A percentile compares a stretch with the other conserved stretches of the same genome.
Conservation (phyloP, 2,888 invertebrate genomes). For the Melieria crassipennis region DNA sequence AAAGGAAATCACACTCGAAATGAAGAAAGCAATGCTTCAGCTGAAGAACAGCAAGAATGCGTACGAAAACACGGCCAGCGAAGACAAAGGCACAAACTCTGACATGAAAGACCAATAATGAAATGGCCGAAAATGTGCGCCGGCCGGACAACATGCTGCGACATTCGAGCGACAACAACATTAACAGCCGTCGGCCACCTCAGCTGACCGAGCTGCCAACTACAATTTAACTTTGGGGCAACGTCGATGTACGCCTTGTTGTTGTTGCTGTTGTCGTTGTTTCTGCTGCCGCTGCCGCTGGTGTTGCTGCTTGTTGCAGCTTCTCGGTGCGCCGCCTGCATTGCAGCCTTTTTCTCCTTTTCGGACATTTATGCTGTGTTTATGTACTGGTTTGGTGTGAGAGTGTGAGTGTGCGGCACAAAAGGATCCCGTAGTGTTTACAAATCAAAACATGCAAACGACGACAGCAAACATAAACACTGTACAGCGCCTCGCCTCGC, state of each 20-base stretch:
- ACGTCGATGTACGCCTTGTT: conserved; percentile 6
- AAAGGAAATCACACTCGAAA: conserved; percentile 3
- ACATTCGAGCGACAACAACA: conserved; percentile 19
- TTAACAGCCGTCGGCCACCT: not conserved
- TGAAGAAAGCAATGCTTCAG: conserved; percentile 17
- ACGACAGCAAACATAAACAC: conserved; percentile 61
- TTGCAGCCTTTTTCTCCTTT: conserved; percentile 17
- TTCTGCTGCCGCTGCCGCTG: conserved; percentile 4
- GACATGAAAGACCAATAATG: not conserved
- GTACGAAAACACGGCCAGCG: conserved; percentile 28
- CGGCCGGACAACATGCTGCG: conserved; percentile 29
- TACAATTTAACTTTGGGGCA: conserved; percentile 5
- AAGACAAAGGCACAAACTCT: conserved; percentile 12
- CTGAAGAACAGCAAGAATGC: conserved; percentile 21
- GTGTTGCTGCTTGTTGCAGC: conserved; percentile 16
- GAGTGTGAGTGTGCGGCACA: conserved; percentile 41
- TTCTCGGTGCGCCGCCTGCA: conserved; percentile 12
- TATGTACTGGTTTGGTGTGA: conserved; percentile 11
- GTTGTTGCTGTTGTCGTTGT: conserved; percentile 4
- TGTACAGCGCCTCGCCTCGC: conserved; percentile 42
- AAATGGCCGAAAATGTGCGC: not conserved
- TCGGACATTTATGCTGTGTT: conserved; percentile 11
- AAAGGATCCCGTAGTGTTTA: conserved; percentile 60
- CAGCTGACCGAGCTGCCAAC: conserved; percentile 5
- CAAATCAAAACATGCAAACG: conserved; percentile 61